Base-by-base conservation (phyloP, 2,888 invertebrate genomes). In the Tortrix viridana region DNA sequence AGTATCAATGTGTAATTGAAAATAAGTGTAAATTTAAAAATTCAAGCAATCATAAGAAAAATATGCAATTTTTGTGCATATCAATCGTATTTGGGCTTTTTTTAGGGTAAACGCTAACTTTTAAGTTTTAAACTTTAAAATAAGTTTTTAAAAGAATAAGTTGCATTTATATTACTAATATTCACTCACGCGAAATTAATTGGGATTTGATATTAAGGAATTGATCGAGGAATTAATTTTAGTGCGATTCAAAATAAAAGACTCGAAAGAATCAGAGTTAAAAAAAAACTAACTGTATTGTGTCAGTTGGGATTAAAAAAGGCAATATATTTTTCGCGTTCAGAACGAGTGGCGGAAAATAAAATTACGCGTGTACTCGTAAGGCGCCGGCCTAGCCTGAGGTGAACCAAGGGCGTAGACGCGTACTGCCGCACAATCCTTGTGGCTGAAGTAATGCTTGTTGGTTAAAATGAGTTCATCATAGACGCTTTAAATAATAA, bases 41-140 rank as follows among this genome's bases (percentile, higher is more conserved):
- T 19, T 22, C 56, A 66, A 67, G 67, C 67, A 67, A 67, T 68
- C 43, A n/a, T 54, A 65, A 46, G 53, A 38, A 62, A 60, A 56
- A 63, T 43, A 80, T 78, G 81, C 81, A 82, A 83, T 82, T 76
- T 68, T 66, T 65, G 69, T 71, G 69, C 84, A 84, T 84, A 84
- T 84, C 82, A 82, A 56, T 61, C 20, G 43, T 47, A 41, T 57
- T 52, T 63, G 47, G 48, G 58, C 63, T 58, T 58, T 58, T 58
- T 37, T 47, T 43, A 58, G 63, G 22, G 43, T 58, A 58, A 56
- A 56, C 20, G n/a, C 37, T 37, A 18, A n/a, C n/a, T n/a, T n/a
- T n/a, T n/a, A n/a, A n/a, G n/a, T n/a, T 57, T 46, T 60, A n/a
- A 43, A 54, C 5, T 7, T 55, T 49, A 43, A 23, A 22, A 48